Percentiles rank a stretch among this genome's conserved stretches.
phyloP scores from a whole-genome alignment of 2,797 vertebrate species.

The Fringilla coelebs region DNA sequence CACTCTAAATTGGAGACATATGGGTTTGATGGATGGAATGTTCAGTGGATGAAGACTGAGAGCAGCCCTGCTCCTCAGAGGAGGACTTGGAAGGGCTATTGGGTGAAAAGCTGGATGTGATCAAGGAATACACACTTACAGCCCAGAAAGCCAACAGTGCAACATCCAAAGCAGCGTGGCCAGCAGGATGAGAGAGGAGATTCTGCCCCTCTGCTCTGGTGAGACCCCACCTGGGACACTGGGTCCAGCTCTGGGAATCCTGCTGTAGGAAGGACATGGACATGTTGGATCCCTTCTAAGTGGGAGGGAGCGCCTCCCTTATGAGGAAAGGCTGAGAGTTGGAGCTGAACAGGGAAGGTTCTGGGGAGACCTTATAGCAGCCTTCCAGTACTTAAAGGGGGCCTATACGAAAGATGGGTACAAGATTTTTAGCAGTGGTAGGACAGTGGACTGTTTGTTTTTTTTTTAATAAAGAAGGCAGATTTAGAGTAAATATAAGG shows the following conservation, averaged over 20 bases:
- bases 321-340: fast-evolving
- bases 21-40: neutral
- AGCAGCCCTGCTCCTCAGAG: neutral
- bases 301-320: neutral
- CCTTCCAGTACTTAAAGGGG: neutral
- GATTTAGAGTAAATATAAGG: neutral
- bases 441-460: neutral
- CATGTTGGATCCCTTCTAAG: neutral
- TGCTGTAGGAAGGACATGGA: no score
- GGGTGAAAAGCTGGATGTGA: neutral
- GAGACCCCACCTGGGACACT: fast-evolving
- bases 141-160: neutral
- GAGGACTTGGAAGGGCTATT: neutral
- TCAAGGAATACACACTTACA: neutral
- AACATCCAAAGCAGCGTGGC: neutral
- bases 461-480: neutral
- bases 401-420: neutral
- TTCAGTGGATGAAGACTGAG: neutral
- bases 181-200: neutral
- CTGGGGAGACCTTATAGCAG: fast-evolving
- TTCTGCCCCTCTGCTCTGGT: neutral
- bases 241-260: neutral
- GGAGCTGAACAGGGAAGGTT: neutral
- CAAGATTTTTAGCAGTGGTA: neutral
- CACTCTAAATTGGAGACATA: neutral